Percentiles rank a stretch among this genome's conserved stretches.
Conservation (phyloP, 2,113 vertebrate genomes). For the Petrocephalus zakoni region DNA sequence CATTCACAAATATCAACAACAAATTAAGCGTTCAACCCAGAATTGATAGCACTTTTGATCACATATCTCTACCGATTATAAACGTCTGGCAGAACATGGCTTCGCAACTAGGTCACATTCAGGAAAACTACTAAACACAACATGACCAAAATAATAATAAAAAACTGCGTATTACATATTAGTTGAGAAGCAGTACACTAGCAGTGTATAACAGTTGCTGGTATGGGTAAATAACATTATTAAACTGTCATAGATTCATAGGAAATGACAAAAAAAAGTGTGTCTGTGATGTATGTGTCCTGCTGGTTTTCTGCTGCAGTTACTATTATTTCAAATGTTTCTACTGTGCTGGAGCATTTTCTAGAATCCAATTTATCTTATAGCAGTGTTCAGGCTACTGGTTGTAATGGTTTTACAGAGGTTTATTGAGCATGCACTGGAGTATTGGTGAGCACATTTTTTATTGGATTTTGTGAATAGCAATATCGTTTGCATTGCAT, state of each 20-base stretch:
- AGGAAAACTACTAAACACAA: neutral
- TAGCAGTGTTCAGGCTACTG: neutral
- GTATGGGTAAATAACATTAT: neutral
- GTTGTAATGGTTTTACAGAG: neutral
- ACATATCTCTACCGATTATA: neutral
- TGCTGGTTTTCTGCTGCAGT: neutral
- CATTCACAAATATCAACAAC: neutral
- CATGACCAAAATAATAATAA: neutral
- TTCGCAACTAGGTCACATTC: neutral
- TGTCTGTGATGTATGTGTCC: neutral
- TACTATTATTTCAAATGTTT: conserved; percentile 8
- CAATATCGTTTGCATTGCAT: conserved; percentile 12
- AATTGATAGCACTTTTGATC: neutral
- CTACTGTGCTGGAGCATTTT: neutral
- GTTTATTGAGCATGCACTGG: neutral
- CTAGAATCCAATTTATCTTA: conserved; percentile 14
- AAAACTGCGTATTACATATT: neutral
- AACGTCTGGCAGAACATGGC: neutral
- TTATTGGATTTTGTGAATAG: conserved; percentile 10
- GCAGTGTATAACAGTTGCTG: neutral
- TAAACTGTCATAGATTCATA: neutral
- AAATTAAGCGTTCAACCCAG: neutral
- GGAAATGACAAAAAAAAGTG: neutral
- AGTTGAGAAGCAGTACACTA: neutral
- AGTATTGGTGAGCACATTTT: conserved; percentile 2